phyloP scores from a whole-genome alignment of 2,888 invertebrate species.

The Torymus auratus region DNA sequence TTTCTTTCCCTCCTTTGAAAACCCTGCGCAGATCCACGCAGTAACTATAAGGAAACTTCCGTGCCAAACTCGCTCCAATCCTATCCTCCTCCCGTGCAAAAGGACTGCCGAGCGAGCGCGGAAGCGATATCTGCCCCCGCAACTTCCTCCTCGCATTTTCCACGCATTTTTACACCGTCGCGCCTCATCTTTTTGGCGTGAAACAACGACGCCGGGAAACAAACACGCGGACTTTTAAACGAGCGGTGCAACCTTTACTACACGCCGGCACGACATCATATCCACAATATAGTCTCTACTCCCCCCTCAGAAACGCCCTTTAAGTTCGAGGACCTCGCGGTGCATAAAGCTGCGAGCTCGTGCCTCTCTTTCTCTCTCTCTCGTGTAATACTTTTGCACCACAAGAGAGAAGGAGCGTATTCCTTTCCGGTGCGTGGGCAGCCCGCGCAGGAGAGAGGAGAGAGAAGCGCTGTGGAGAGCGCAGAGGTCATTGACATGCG shows the following conservation, averaged over 20 bases:
- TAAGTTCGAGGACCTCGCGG: constrained; percentile 50
- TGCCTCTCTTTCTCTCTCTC: constrained; percentile 16
- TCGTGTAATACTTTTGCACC: constrained; percentile 36
- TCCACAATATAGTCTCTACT: too few relatives aligned
- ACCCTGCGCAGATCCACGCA: too few relatives aligned
- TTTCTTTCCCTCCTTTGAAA: too few relatives aligned
- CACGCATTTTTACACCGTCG: not conserved
- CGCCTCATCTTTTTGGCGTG: not conserved
- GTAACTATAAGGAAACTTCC: too few relatives aligned
- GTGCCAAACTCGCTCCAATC: too few relatives aligned
- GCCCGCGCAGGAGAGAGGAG: not conserved
- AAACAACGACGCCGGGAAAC: constrained; percentile 5
- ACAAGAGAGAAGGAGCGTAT: not conserved
- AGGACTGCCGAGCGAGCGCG: too few relatives aligned
- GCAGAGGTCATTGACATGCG: constrained; percentile 39
- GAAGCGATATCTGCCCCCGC: too few relatives aligned
- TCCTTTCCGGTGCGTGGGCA: constrained; percentile 48
- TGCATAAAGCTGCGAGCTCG: constrained; percentile 21
- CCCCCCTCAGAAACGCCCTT: constrained; percentile 42
- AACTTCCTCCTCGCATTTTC: not conserved
- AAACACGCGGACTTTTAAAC: not conserved
- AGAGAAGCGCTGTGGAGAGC: not conserved
- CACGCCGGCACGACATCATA: constrained; percentile 30
- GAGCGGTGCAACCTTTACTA: not conserved
- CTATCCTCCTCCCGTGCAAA: too few relatives aligned